Evolutionary conservation across 2,888 invertebrate species (phyloP), one percentile per base, ranked within the genome.

Genomic region (Catonia carolina): DNA sequence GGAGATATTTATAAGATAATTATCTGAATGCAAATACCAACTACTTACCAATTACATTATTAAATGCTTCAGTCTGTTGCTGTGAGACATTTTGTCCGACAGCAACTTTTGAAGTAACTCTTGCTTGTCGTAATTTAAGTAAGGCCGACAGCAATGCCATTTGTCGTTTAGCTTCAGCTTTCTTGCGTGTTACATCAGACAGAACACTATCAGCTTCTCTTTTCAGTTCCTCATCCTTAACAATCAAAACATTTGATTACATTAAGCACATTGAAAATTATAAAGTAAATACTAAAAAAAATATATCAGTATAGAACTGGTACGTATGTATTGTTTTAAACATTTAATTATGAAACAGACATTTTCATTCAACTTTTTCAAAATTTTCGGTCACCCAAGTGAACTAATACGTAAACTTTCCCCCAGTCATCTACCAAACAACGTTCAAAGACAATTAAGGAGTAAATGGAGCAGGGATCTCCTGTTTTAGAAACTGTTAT

Each of bases 161-260:
- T 65, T 81, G 81, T 65, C 82, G 83, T 61, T 79, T 79, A 0
- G 84, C 84, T 66, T 89, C 87, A 17, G 75, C 75, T 66, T 84
- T 83, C 69, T 86, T 87, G 60, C 80, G 78, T 5, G 81, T 75
- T 0, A 89, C 86, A 65, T 86, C 85, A 53, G 80, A 78, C 3
- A 89, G 72, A 7, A 87, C 78, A 58, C 78, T 72, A 69, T 89
- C 89, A 0, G 85, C 85, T 67, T 85, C 79, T 60, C 78, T 75
- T 65, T 84, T 82, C 62, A 82, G 74, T 64, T 80, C 77, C 69
- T 83, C 81, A 65, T 83, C 83, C 80, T 84, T 69, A 15, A 64
- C 62, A 10, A 56, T 48, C 42, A 36, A 49, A 41, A 2, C 27
- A 57, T 18, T 17, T 12, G 18, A 37, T 5, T n/a, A 15, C 14